phyloP scores from a whole-genome alignment of 2,113 vertebrate genomes.

The Meles meles region DNA sequence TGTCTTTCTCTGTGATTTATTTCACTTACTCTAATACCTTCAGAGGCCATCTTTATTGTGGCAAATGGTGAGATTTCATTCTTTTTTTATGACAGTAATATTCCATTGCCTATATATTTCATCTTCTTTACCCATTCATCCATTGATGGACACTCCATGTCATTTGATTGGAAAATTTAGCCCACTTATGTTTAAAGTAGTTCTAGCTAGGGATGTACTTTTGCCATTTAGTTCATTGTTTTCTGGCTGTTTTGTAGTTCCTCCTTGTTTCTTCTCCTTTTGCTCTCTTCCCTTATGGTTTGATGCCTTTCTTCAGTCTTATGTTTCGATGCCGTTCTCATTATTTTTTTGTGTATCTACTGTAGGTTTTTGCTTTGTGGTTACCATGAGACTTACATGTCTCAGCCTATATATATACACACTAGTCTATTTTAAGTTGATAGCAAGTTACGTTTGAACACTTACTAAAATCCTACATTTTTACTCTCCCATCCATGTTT shows the following conservation, averaged over 20 bases:
- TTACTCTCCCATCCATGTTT: not conserved
- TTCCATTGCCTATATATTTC: not conserved
- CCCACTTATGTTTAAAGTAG: not conserved
- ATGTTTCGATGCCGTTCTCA: not conserved
- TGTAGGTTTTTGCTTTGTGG: not conserved
- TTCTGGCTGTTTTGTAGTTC: not conserved
- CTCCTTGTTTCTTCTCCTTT: not conserved
- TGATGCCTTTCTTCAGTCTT: not conserved
- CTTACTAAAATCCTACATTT: not conserved
- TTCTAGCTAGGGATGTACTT: not conserved
- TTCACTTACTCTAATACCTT: not conserved
- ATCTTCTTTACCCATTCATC: not conserved
- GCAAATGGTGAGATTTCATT: not conserved
- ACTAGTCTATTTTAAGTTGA: not conserved
- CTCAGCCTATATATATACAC: not conserved
- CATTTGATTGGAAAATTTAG: not conserved
- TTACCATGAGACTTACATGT: not conserved
- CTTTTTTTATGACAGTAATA: not conserved
- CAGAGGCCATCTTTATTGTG: not conserved
- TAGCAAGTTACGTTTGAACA: not conserved
- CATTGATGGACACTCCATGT: not conserved
- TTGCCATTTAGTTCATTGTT: not conserved
- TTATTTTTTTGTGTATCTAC: not conserved
- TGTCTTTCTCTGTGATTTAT: not conserved
- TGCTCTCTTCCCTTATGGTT: not conserved